Conservation (phyloP, 2,113 vertebrate species). For the Thunnus maccoyii region DNA sequence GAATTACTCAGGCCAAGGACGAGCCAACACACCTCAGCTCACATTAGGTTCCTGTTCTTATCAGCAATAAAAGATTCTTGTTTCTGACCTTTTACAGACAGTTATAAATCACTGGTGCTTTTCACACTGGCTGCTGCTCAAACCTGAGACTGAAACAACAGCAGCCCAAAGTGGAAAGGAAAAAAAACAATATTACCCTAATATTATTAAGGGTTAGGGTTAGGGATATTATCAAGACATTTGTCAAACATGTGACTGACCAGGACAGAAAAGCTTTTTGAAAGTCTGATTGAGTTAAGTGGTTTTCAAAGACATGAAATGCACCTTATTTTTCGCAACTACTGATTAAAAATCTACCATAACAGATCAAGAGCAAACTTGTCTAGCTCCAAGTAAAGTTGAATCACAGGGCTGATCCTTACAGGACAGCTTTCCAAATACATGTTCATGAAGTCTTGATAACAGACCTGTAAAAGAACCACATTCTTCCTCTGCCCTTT, state of each 20-base stretch:
- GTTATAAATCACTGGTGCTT: conserved; percentile 1
- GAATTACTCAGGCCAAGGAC: conserved; percentile 2
- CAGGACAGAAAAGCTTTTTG: background rate
- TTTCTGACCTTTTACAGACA: conserved; percentile 18
- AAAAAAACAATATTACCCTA: background rate
- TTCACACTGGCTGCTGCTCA: background rate
- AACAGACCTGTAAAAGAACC: conserved; percentile 25
- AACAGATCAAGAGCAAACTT: background rate
- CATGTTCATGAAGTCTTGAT: conserved; percentile 16
- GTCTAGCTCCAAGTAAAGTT: background rate
- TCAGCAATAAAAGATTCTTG: conserved; percentile 41
- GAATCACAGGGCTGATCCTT: background rate
- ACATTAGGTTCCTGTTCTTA: conserved; percentile 30
- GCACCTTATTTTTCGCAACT: background rate
- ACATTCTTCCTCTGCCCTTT: conserved; percentile 68
- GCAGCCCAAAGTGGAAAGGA: background rate
- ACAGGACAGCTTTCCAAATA: conserved; percentile 1
- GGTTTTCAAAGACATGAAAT: conserved; percentile 4
- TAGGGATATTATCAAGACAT: conserved; percentile 13
- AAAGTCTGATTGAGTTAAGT: conserved; percentile 8
- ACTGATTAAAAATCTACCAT: background rate
- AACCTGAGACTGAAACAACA: conserved; percentile 13
- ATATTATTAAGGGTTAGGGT: no score
- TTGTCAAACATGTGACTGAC: conserved; percentile 33
- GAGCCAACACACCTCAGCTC: conserved; percentile 1